Base-by-base conservation (phyloP, 2,113 vertebrate species). In the Prionailurus viverrinus region DNA sequence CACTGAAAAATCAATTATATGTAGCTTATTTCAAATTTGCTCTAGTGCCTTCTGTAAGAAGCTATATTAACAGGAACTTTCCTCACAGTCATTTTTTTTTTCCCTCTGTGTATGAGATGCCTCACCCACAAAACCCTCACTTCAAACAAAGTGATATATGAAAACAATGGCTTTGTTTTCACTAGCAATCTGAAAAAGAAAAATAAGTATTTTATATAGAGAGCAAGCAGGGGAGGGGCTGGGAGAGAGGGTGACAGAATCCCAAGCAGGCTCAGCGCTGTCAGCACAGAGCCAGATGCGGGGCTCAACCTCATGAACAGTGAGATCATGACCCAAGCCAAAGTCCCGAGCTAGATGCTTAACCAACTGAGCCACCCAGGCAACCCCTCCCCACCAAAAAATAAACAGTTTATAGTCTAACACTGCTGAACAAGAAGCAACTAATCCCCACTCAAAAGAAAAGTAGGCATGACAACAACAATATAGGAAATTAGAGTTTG, bases 21-120 rank as follows among this genome's bases (percentile, higher is more conserved):
- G 19, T 68, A 65, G 27, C 23, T 87, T 89, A 91, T 82, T 95
- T 96, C 33, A 94, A 94, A 94, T 74, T 19, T 95, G 18, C 23
- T 58, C 33, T 31, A 39, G 0, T 36, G 13, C 11, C 39, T 45
- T 94, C 36, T 63, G 0, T 68, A 92, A 83, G 19, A 71, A 93
- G n/a, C 23, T 31, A 33, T 14, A 80, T 53, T 68, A 25, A 25
- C 29, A 94, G 23, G 29, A 86, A 23, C 8, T 89, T 68, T 68
- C 31, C 16, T 27, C 51, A 76, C 12, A 76, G 7, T 15, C 48
- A 39, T 31, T 61, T 80, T 90, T 90, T 89, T 90, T 89, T 10
- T 6, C 18, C 51, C 74, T 41, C 12, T 33, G 8, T 29, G 1
- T 61, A 65, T 87, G 53, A 79, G 7, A 61, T 69, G 5, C 14